Evolutionary conservation across 2,113 vertebrate species (phyloP).

Genomic region (Indri indri): DNA sequence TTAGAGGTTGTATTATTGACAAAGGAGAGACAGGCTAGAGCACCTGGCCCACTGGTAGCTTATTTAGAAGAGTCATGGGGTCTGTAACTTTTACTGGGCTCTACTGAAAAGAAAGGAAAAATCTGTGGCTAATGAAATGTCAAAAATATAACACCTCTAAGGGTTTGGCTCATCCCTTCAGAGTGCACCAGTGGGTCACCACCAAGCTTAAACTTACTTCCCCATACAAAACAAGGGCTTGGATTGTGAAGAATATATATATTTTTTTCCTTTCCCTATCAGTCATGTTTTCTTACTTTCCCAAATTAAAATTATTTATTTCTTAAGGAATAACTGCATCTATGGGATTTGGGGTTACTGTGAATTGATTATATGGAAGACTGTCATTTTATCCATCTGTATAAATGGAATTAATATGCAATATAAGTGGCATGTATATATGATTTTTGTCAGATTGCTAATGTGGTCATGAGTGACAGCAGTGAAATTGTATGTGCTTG

Average conservation of each 20-base stretch:
- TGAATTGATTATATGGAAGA: neutral
- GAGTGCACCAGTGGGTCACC: neutral
- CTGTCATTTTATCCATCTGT: neutral
- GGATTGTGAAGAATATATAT: neutral
- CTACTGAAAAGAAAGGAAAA: neutral
- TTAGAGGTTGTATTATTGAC: neutral
- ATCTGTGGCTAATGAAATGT: conserved; percentile 18
- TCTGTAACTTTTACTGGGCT: neutral
- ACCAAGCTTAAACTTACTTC: neutral
- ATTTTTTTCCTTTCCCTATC: neutral
- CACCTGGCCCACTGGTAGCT: neutral
- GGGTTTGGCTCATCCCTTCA: neutral
- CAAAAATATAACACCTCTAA: neutral
- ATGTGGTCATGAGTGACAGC: neutral
- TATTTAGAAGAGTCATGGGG: neutral
- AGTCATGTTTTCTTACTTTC: neutral
- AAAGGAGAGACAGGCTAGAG: neutral
- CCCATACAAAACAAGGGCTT: neutral
- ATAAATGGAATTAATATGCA: neutral
- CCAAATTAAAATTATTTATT: neutral
- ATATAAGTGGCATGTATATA: neutral
- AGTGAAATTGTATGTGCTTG: neutral
- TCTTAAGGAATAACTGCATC: neutral
- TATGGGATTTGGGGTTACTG: neutral
- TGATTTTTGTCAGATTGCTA: neutral